Evolutionary conservation across 2,888 invertebrate species (phyloP), one percentile per base, ranked within the genome.

Genomic region (Eueremaeus valkanovi): DNA sequence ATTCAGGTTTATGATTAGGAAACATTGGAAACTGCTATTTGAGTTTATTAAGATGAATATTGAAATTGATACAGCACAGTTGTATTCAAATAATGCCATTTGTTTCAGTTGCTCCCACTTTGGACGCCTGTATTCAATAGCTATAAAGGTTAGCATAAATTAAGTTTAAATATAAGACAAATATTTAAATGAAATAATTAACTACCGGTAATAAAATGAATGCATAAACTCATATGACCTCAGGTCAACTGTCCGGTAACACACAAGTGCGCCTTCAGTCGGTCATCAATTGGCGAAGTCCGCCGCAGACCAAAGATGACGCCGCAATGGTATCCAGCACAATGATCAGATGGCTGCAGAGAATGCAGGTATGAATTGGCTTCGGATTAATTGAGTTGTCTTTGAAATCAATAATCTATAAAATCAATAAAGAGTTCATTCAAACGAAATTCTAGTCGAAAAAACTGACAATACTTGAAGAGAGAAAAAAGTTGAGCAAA

Each of bases 91-190:
- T 61, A 61, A 31, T 61, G 61, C 31, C 24, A 13, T 70, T 61
- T 75, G 29, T 83, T 83, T 78, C 82, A 86, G 83, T 81, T 86
- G 72, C 85, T 97, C 80, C 96, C 99, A 0, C 87, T 98, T 81
- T 99, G 98, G 98, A 93, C 92, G 76, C 95, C 97, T 0, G 93
- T 99, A 58, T 86, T 99, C 51, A 92, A 92, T 82, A 93, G 95
- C n/a, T 92, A 95, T 81, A 90, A 92, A 80, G 87, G 89, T 80
- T 90, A 90, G 86, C 90, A 90, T 83, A 83, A 81, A 77, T 79
- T 31, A 16, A 9, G 24, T 21, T 33, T 24, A 45, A 16, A 49
- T 42, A 55, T 72, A 49, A 61, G 24, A 66, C 31, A 68, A 45
- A 18, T 51, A 6, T 8, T 42, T 61, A 33, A n/a, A 49, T 40